These are phyloP conservation scores for Pogonophryne albipinna DNA, from an alignment of 2,797 vertebrate genomes.

Conservation along the genomic window DNA sequence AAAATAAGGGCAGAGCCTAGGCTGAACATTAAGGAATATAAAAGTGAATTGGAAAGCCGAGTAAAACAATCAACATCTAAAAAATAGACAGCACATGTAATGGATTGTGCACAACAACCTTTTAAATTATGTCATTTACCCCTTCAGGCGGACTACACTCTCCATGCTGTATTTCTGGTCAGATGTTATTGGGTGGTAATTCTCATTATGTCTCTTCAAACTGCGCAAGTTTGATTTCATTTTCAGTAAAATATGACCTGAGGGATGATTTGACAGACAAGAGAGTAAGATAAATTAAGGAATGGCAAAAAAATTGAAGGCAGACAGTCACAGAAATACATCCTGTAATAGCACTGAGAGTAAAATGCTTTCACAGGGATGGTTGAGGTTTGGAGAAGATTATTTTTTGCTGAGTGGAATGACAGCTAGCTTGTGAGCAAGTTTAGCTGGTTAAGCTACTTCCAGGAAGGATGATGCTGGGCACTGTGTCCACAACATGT, in stretches of 20 bases:
- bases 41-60: conserved; percentile 49
- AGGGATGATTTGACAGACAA: conserved; percentile 35
- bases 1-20: conserved; percentile 66
- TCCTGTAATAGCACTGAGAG: conserved; percentile 45
- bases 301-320: conserved; percentile 36
- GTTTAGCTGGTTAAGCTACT: conserved; percentile 61
- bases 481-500: conserved; percentile 17
- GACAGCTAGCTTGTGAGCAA: conserved; percentile 54
- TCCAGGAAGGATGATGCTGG: conserved; percentile 35
- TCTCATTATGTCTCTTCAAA: conserved; percentile 46
- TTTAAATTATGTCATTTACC: conserved; percentile 46
- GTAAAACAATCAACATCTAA: conserved; percentile 59
- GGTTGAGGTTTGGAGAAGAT: conserved; percentile 58
- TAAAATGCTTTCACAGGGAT: conserved; percentile 55
- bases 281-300: conserved; percentile 34
- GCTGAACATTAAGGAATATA: conserved; percentile 51
- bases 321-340: conserved; percentile 46
- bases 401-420: conserved; percentile 58
- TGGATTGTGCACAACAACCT: conserved; percentile 52
- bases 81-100: conserved; percentile 50
- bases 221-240: conserved; percentile 39
- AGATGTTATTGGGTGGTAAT: conserved; percentile 42
- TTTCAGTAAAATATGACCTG: conserved; percentile 35
- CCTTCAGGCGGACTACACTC: conserved; percentile 35
- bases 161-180: conserved; percentile 39